These are phyloP conservation scores for Saturnia pavonia DNA, from an alignment of 2,888 invertebrate genomes.

Conservation along the genomic window DNA sequence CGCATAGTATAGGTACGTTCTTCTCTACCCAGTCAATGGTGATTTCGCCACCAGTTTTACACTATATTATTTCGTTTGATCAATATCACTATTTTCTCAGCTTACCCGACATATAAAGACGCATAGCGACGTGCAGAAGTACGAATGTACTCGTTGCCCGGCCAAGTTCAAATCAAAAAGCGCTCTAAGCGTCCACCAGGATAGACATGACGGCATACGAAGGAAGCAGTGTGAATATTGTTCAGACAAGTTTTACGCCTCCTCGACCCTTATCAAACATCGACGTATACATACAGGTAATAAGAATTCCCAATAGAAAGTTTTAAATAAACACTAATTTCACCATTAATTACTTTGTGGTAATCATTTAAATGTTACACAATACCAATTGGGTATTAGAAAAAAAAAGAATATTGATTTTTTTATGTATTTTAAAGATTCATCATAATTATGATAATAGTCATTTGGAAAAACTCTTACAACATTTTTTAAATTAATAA, in stretches of 20 bases:
- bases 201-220: slow-evolving; percentile 65
- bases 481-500: no score
- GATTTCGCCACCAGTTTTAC: no score
- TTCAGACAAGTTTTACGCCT: slow-evolving; percentile 59
- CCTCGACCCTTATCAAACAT: slow-evolving; percentile 65
- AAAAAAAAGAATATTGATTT: no score
- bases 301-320: background rate
- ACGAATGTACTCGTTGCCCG: slow-evolving; percentile 58
- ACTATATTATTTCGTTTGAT: background rate
- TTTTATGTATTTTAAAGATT: no score
- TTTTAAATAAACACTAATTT: background rate
- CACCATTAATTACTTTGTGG: background rate
- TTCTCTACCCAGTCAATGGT: no score
- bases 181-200: slow-evolving; percentile 44
- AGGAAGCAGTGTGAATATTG: slow-evolving; percentile 68
- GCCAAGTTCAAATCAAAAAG: slow-evolving; percentile 41
- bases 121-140: slow-evolving; percentile 41
- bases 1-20: no score
- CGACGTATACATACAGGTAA: slow-evolving; percentile 71
- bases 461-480: no score
- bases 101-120: slow-evolving; percentile 45
- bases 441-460: no score
- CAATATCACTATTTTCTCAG: slow-evolving; percentile 36
- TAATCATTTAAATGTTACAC: background rate
- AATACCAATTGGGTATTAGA: no score